Percentiles rank a stretch among this genome's conserved stretches.
Evolutionary conservation across 2,797 vertebrate species (phyloP).

Genomic region (Brotula barbata): DNA sequence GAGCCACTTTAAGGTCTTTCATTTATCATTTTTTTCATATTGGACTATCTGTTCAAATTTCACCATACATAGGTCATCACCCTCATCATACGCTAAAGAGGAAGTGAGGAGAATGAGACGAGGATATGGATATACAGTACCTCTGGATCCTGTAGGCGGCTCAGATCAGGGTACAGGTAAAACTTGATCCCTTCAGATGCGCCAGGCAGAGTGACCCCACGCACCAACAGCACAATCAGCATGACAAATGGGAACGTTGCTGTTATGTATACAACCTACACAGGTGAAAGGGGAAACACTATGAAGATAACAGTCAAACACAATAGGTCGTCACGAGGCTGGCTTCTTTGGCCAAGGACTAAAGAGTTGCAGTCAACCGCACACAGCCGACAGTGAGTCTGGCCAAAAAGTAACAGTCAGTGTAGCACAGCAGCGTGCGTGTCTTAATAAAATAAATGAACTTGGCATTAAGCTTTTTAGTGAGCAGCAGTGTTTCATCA

Average conservation of each 20-base stretch:
- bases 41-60: too few relatives aligned
- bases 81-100: too few relatives aligned
- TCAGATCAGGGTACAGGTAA: conserved; percentile 94
- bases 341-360: conserved; percentile 37
- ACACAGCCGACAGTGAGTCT: conserved; percentile 64
- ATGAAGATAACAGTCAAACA: conserved; percentile 19
- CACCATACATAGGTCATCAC: too few relatives aligned
- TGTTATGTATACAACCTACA: conserved; percentile 95
- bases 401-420: conserved; percentile 58
- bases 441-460: conserved; percentile 60
- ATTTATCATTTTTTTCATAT: conserved; percentile 6
- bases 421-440: conserved; percentile 39
- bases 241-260: conserved; percentile 97
- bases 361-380: conserved; percentile 41
- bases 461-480: conserved; percentile 51
- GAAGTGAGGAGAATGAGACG: not conserved
- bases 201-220: conserved; percentile 94
- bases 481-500: conserved; percentile 51
- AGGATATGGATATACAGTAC: conserved; percentile 70
- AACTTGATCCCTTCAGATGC: conserved; percentile 95
- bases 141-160: conserved; percentile 93
- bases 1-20: not conserved
- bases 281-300: conserved; percentile 24
- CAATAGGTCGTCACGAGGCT: conserved; percentile 28
- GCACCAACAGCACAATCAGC: conserved; percentile 92